Evolutionary conservation across 2,797 vertebrate genomes (phyloP), one percentile per base, ranked within the genome.

Genomic region (Monodelphis domestica): DNA sequence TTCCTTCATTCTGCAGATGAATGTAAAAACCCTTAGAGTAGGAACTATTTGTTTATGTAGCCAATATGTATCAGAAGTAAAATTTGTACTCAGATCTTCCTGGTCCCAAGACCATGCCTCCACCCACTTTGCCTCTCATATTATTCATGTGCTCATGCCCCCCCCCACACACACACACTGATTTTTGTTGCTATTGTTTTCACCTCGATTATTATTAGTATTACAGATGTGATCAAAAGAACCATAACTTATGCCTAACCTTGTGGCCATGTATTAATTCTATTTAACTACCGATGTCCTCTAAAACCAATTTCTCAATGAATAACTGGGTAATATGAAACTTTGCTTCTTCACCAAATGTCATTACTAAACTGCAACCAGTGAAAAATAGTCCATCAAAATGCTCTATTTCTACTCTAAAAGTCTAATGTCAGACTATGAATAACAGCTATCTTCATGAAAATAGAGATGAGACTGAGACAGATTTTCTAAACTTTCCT

Each of bases 401-500:
- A 56, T 28, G 0, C 52, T 53, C 89, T 10, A 59, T 90, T 95
- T 92, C 29, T 89, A 84, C 54, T 52, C 15, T 38, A 89, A 94
- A 59, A 88, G 30, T 1, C 93, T 2, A 57, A n/a, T 87, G 10
- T 91, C 53, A 94, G 91, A 12, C 63, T 63, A 56, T 59, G n/a
- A 94, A 52, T 52, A 54, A 12, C 88, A 89, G 33, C 30, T 91
- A 11, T 63, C 15, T 94, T 91, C 91, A 14, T 89, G 12, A 90
- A 63, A 94, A 51, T 33, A 45, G 91, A 11, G 45, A 57, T 57
- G 52, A 70, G 84, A 89, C 55, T 38, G 78, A 90, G 33, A 38
- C 7, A 88, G 15, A 52, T n/a, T 87, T 95, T 93, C 14, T 94
- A 78, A 95, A 57, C 45, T 54, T 84, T 89, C 51, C 12, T 38